phyloP scores from a whole-genome alignment of 1,140 invertebrate species.

The Antheraea pernyi region DNA sequence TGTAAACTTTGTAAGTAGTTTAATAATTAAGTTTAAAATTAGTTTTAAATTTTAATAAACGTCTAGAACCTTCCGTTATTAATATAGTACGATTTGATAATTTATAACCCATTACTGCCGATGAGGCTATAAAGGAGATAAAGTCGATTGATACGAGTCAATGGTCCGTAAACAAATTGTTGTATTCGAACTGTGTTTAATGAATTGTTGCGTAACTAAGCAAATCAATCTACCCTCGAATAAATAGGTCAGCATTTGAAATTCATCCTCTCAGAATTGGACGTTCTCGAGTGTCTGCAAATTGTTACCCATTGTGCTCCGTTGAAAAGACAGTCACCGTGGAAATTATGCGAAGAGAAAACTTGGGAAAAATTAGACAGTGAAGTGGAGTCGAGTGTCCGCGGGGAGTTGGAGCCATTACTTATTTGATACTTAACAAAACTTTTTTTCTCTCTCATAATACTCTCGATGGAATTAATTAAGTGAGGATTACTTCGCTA shows the following conservation, averaged over 20 bases:
- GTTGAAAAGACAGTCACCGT: slow-evolving; percentile 36
- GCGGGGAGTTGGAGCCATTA: slow-evolving; percentile 30
- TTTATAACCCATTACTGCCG: neutral
- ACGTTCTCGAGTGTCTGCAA: slow-evolving; percentile 14
- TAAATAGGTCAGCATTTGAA: slow-evolving; percentile 23
- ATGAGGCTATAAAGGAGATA: neutral
- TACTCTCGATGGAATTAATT: slow-evolving; percentile 44
- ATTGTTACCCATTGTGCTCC: slow-evolving; percentile 36
- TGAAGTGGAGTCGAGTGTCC: slow-evolving; percentile 26
- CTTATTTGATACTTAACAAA: slow-evolving; percentile 36
- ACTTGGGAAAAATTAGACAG: slow-evolving; percentile 43
- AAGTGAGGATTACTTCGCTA: slow-evolving; percentile 36
- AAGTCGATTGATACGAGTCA: slow-evolving; percentile 6
- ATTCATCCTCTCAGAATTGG: slow-evolving; percentile 5
- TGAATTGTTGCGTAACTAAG: slow-evolving; percentile 24
- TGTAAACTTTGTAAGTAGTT: slow-evolving; percentile 6
- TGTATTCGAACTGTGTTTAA: slow-evolving; percentile 15
- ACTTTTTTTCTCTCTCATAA: slow-evolving; percentile 31
- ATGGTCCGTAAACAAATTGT: slow-evolving; percentile 10
- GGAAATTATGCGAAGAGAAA: slow-evolving; percentile 34
- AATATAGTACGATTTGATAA: neutral
- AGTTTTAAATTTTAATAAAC: neutral
- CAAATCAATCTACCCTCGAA: slow-evolving; percentile 15
- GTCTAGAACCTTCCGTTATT: neutral
- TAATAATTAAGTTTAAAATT: neutral